These are phyloP conservation scores for Himalopsyche kuldschensis DNA, from an alignment of 2,888 invertebrate species.

Conservation along the genomic window DNA sequence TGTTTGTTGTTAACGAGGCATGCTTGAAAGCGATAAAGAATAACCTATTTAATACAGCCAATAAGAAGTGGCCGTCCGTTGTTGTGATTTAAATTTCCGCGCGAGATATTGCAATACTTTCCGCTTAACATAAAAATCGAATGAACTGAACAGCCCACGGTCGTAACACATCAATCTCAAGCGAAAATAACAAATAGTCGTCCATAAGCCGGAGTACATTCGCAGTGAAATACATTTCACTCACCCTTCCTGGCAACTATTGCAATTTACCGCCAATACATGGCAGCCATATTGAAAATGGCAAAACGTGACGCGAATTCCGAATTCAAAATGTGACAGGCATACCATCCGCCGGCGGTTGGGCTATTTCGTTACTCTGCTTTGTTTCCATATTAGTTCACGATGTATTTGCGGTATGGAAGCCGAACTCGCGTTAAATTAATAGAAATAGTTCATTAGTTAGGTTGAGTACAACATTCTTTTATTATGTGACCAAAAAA, in stretches of 20 bases:
- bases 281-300: slow-evolving; percentile 40
- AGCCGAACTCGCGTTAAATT: background rate
- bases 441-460: no score
- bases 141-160: background rate
- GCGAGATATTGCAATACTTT: background rate
- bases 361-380: background rate
- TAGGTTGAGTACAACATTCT: no score
- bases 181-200: background rate
- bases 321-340: slow-evolving; percentile 24
- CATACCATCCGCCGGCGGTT: slow-evolving; percentile 8
- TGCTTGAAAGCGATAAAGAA: background rate
- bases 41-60: background rate
- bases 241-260: slow-evolving; percentile 31
- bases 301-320: slow-evolving; percentile 34
- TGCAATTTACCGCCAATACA: slow-evolving; percentile 39
- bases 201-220: background rate
- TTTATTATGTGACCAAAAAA: no score
- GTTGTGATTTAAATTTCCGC: background rate
- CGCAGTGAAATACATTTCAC: slow-evolving; percentile 28
- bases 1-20: background rate
- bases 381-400: background rate
- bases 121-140: background rate
- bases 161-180: background rate
- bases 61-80: background rate
- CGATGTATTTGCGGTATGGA: background rate